These are phyloP conservation scores for Patella caerulea DNA, from an alignment of 2,888 invertebrate genomes.

Conservation along the genomic window DNA sequence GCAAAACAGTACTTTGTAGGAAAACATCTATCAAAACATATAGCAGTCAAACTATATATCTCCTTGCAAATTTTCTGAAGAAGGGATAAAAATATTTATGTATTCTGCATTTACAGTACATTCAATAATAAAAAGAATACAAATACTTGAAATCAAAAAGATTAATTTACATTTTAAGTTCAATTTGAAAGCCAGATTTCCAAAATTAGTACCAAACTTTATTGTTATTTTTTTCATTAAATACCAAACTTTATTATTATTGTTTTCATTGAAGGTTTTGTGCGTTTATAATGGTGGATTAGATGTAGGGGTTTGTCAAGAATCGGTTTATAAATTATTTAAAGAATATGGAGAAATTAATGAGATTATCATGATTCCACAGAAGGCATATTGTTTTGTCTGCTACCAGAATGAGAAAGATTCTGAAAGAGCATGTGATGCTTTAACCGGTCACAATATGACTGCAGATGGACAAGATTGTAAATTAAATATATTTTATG, in stretches of 20 bases:
- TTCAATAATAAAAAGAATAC: too few species aligned
- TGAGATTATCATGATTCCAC: constrained; percentile 80
- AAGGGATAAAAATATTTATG: too few species aligned
- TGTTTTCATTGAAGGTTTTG: constrained; percentile 77
- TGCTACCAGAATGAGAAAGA: constrained; percentile 75
- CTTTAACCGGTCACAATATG: constrained; percentile 50
- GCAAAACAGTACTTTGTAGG: too few species aligned
- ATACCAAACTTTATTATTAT: constrained; percentile 1
- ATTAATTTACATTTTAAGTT: too few species aligned
- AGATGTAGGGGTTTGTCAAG: constrained; percentile 83
- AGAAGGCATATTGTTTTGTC: constrained; percentile 87
- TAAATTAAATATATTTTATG: constrained; percentile 78
- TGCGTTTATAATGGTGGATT: constrained; percentile 90
- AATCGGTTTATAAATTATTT: constrained; percentile 76
- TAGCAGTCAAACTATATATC: too few species aligned
- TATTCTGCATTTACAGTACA: too few species aligned
- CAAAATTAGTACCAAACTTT: too few species aligned
- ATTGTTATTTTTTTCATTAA: too few species aligned
- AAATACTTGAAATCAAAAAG: too few species aligned
- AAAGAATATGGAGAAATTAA: constrained; percentile 75
- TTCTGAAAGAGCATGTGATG: constrained; percentile 64
- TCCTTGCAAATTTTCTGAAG: too few species aligned
- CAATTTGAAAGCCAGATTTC: too few species aligned
- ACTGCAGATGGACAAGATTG: constrained; percentile 75
- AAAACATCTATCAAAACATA: too few species aligned